phyloP scores from a whole-genome alignment of 2,113 vertebrate genomes.

The Myodes glareolus region DNA sequence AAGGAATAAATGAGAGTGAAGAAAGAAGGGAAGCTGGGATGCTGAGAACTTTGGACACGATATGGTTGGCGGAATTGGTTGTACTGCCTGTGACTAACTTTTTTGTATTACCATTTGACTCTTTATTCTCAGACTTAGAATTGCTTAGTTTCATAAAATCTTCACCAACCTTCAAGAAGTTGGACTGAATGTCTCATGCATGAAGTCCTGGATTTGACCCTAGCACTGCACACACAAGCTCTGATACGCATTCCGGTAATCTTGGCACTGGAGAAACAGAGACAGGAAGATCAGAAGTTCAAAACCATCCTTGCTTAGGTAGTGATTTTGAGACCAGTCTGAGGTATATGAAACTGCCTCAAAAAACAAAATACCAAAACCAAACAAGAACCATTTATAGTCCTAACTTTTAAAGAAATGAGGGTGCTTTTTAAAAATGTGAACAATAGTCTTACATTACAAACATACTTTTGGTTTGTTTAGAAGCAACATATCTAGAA shows the following conservation, averaged over 20 bases:
- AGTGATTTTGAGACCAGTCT: neutral
- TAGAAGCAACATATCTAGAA: slow-evolving; percentile 22
- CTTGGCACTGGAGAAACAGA: neutral
- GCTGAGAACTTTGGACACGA: neutral
- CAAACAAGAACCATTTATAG: slow-evolving; percentile 21
- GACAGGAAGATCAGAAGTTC: neutral
- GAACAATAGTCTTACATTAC: slow-evolving; percentile 30
- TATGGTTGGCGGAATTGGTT: neutral
- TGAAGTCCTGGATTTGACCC: neutral
- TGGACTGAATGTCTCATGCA: neutral
- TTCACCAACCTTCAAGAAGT: neutral
- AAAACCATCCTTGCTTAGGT: neutral
- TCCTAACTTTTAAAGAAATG: slow-evolving; percentile 39
- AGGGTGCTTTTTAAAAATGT: slow-evolving; percentile 55
- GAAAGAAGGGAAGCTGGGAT: neutral
- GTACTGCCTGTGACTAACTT: neutral
- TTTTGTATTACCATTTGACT: slow-evolving; percentile 26
- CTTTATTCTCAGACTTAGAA: neutral
- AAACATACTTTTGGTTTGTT: slow-evolving; percentile 33
- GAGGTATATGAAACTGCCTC: neutral
- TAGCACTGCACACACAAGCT: neutral
- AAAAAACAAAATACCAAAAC: no score
- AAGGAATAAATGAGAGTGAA: slow-evolving; percentile 16
- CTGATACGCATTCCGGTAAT: neutral
- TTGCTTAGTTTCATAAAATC: neutral